Percentiles rank a stretch among this genome's conserved stretches.
Conservation (phyloP, 92 coral and sea anemone species). For the Palythoa grandiflora region DNA sequence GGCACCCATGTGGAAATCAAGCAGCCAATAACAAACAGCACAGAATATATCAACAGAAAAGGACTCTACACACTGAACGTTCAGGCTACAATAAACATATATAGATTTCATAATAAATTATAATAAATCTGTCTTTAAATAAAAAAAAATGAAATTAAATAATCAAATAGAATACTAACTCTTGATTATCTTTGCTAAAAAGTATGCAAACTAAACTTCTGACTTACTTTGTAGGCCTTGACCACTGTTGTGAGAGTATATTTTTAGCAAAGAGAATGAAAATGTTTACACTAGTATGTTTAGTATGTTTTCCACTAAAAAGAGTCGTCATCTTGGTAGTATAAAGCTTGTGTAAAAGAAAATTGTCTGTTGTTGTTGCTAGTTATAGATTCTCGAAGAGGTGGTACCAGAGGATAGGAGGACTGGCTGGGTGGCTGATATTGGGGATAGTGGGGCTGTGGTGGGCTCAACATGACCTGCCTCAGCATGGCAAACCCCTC, state of each 20-base stretch:
- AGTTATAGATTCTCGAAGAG: background rate
- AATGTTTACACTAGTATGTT: background rate
- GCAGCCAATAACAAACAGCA: conserved; percentile 33
- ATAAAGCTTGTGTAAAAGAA: conserved; percentile 29
- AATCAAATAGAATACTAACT: background rate
- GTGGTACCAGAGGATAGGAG: too few species aligned
- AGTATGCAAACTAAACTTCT: background rate
- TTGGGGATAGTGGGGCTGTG: conserved; percentile 20
- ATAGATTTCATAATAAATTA: too few species aligned
- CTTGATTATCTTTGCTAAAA: background rate
- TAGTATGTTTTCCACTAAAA: too few species aligned
- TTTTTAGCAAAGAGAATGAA: background rate
- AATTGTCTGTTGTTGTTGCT: conserved; percentile 28
- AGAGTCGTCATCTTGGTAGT: background rate
- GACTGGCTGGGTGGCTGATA: background rate
- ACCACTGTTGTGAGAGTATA: background rate
- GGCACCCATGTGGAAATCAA: conserved; percentile 32
- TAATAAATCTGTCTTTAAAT: too few species aligned
- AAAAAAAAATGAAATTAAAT: too few species aligned
- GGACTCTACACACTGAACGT: conserved; percentile 20
- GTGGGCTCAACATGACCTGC: conserved; percentile 37
- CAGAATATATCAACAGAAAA: conserved; percentile 38
- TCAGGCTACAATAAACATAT: background rate
- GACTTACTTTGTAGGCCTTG: background rate
- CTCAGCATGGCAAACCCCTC: conserved; percentile 63